These are phyloP conservation scores for Caerostris darwini DNA, from an alignment of 1,140 invertebrate genomes.

Conservation along the genomic window DNA sequence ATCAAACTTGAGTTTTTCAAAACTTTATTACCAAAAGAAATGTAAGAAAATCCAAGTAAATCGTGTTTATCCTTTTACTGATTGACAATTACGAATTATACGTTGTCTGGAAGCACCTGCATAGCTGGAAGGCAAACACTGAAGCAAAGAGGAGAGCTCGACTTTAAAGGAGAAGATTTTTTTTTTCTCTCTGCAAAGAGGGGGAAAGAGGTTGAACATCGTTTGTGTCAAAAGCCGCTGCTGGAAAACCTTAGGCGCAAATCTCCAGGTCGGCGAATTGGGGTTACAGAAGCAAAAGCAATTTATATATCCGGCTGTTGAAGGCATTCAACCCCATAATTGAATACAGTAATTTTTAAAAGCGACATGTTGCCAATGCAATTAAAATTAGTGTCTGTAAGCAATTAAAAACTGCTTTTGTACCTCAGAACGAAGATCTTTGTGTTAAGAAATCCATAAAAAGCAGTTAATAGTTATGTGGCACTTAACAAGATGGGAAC, in stretches of 20 bases:
- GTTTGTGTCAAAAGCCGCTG: constrained; percentile 30
- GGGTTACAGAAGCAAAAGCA: constrained; percentile 42
- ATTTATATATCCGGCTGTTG: constrained; percentile 33
- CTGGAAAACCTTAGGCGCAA: not conserved
- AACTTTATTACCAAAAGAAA: not conserved
- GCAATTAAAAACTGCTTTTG: not conserved
- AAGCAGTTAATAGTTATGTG: not conserved
- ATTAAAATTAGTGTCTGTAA: not conserved
- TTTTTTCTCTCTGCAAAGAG: not conserved
- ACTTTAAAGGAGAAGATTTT: not conserved
- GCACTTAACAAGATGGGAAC: not conserved
- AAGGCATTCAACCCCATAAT: constrained; percentile 28
- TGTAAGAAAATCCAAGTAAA: not conserved
- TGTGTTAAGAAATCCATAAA: not conserved
- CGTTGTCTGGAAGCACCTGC: not conserved
- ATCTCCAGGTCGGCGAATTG: constrained; percentile 22
- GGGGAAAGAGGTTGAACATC: not conserved
- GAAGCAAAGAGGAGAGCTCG: not conserved
- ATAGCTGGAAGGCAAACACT: not conserved
- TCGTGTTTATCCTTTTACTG: not conserved
- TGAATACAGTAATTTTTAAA: not conserved
- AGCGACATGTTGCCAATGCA: not conserved
- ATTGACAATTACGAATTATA: constrained; percentile 31
- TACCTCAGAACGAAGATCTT: not conserved
- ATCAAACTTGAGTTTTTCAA: not conserved